Base-by-base conservation (phyloP, 1,140 invertebrate species). In the Drosophila subobscura region DNA sequence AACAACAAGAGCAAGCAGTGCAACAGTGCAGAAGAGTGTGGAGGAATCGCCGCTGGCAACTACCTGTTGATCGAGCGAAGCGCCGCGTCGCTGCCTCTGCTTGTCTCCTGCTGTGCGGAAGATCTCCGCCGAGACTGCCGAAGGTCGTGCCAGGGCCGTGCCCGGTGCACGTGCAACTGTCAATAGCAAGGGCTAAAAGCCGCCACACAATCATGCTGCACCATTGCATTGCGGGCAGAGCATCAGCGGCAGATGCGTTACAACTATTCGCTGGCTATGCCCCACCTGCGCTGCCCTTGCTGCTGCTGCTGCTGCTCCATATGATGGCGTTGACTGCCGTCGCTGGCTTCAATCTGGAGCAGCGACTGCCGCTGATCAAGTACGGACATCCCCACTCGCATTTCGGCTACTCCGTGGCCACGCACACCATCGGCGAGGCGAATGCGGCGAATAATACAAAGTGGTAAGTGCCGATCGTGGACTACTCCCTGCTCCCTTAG, bases 391-490 rank as follows among this genome's bases (percentile, higher is more conserved):
- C 37, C 4, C 67, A 85, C 47, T 76, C 90, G 16, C 79, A 91
- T 55, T 91, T 91, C 20, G 90, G 90, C 52, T 91, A 91, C 53
- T 90, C 90, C 5, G 60, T 91, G 51, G 90, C 90, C 53, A 89
- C 83, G 27, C 90, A 91, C 68, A 83, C 78, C 2, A 79, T 91
- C 44, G 90, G 89, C 27, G 86, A 90, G 72, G 70, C 55, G 45
- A 84, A 88, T 66, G 73, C 57, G 75, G 58, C 80, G 50, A 79
- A 90, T 68, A 90, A 89, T 42, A 86, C 86, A 22, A 91, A 91
- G 76, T 91, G 90, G 90, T 91, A 79, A 91, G 71, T 63, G 58
- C 40, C 22, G 16, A 20, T 20, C 16, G 16, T 20, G 16, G 16
- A 20, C 16, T 20, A n/a, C n/a, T n/a, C n/a, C n/a, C n/a, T n/a